Conservation (phyloP, 2,888 invertebrate species). For the Trypoxylon attenuatum region DNA sequence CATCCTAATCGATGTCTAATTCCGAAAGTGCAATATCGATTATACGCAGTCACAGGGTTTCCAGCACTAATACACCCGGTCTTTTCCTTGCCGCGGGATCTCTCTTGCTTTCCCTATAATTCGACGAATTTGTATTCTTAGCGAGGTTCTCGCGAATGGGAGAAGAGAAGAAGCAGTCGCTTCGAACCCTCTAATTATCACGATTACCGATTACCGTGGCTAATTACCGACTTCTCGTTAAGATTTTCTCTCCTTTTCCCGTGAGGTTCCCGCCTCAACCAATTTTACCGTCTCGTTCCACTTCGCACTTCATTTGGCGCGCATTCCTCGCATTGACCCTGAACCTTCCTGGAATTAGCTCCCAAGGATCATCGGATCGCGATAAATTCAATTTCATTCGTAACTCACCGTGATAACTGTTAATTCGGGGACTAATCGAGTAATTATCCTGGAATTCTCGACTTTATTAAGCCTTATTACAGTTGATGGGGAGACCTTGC, state of each 20-base stretch:
- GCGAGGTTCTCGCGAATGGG: slow-evolving; percentile 1
- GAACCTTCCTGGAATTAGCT: too few relatives aligned
- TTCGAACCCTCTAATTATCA: slow-evolving; percentile 40
- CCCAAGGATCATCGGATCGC: too few relatives aligned
- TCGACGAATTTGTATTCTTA: slow-evolving; percentile 17
- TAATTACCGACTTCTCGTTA: slow-evolving; percentile 53
- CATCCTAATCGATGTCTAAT: slow-evolving; percentile 39
- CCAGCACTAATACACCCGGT: too few relatives aligned
- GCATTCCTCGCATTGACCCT: slow-evolving; percentile 6
- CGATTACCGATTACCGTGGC: slow-evolving; percentile 47
- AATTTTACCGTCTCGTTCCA: slow-evolving; percentile 4
- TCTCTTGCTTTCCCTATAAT: background rate
- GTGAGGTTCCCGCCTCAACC: slow-evolving; percentile 11
- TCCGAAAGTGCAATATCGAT: slow-evolving; percentile 48
- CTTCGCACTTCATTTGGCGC: background rate
- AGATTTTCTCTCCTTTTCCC: slow-evolving; percentile 30
- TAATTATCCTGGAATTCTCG: background rate
- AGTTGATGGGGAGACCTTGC: background rate
- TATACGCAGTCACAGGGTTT: slow-evolving; percentile 24
- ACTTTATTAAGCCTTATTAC: background rate
- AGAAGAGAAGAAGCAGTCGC: slow-evolving; percentile 1
- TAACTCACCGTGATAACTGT: too few relatives aligned
- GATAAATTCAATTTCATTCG: too few relatives aligned
- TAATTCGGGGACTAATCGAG: too few relatives aligned
- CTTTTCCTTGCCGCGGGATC: background rate